Evolutionary conservation across 2,888 invertebrate species (phyloP).

Genomic region (Cartodere bifasciata): DNA sequence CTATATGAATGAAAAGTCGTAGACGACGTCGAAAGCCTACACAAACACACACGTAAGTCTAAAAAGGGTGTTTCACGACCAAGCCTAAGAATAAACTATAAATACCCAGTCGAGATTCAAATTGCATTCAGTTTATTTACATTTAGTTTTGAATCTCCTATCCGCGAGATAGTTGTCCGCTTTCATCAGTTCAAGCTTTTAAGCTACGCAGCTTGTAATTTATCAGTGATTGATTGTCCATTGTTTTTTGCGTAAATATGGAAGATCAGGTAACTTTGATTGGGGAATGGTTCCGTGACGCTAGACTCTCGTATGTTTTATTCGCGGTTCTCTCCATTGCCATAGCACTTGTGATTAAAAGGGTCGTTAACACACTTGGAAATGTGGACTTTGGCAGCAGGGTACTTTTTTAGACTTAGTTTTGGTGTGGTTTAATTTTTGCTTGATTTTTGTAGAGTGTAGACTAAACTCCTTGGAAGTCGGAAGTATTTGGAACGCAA

Average conservation of each 20-base stretch:
- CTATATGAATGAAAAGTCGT: no score
- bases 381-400: constrained; percentile 22
- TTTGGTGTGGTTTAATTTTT: constrained; percentile 7
- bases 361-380: constrained; percentile 28
- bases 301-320: constrained; percentile 27
- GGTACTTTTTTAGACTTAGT: constrained; percentile 20
- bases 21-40: not conserved
- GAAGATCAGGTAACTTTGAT: constrained; percentile 31
- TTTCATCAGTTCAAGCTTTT: not conserved
- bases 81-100: constrained; percentile 31
- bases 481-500: no score
- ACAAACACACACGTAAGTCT: constrained; percentile 1
- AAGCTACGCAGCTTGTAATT: no score
- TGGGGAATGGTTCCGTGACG: constrained; percentile 25
- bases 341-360: constrained; percentile 30
- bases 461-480: no score
- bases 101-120: constrained; percentile 26
- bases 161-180: constrained; percentile 7
- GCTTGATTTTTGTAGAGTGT: no score
- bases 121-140: constrained; percentile 25
- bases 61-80: constrained; percentile 27
- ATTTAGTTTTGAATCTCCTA: constrained; percentile 17
- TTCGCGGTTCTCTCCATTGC: constrained; percentile 28
- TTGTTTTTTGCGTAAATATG: constrained; percentile 17
- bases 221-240: not conserved